A percentile compares a stretch with the other conserved stretches of the same genome.
These are phyloP conservation scores for Lateolabrax maculatus DNA, from an alignment of 2,797 vertebrate genomes.

Conservation along the genomic window DNA sequence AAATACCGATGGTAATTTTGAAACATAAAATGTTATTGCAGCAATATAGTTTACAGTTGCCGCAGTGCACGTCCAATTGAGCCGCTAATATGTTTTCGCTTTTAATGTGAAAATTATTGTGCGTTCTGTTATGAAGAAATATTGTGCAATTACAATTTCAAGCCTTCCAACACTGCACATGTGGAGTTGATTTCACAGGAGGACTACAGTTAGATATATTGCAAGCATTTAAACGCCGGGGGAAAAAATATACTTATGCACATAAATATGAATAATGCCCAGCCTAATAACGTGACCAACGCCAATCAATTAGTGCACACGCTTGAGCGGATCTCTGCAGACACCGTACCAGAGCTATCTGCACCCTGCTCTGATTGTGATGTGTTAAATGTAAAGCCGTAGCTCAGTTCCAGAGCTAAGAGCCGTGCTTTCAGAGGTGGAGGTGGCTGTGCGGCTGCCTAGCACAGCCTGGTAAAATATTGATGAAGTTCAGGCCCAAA, in stretches of 20 bases:
- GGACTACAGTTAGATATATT: constrained; percentile 48
- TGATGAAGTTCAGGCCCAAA: constrained; percentile 61
- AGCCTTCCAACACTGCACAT: constrained; percentile 24
- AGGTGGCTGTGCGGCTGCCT: constrained; percentile 21
- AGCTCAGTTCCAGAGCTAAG: neutral
- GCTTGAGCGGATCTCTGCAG: constrained; percentile 15
- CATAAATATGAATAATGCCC: constrained; percentile 61
- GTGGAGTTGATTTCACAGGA: constrained; percentile 57
- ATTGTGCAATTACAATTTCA: constrained; percentile 68
- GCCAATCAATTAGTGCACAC: constrained; percentile 53
- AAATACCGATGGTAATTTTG: constrained; percentile 69
- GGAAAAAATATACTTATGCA: constrained; percentile 28
- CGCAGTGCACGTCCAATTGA: constrained; percentile 71
- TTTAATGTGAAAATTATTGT: constrained; percentile 78
- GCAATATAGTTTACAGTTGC: constrained; percentile 79
- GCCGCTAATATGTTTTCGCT: constrained; percentile 75
- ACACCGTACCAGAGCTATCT: constrained; percentile 11
- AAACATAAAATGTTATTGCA: constrained; percentile 79
- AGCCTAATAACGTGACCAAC: constrained; percentile 34
- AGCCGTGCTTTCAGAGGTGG: neutral
- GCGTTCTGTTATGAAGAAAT: constrained; percentile 73
- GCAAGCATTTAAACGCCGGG: constrained; percentile 42
- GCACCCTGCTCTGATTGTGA: neutral
- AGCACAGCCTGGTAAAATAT: constrained; percentile 60
- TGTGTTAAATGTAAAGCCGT: neutral